Evolutionary conservation across 2,797 vertebrate genomes (phyloP).

Genomic region (Anguilla anguilla): DNA sequence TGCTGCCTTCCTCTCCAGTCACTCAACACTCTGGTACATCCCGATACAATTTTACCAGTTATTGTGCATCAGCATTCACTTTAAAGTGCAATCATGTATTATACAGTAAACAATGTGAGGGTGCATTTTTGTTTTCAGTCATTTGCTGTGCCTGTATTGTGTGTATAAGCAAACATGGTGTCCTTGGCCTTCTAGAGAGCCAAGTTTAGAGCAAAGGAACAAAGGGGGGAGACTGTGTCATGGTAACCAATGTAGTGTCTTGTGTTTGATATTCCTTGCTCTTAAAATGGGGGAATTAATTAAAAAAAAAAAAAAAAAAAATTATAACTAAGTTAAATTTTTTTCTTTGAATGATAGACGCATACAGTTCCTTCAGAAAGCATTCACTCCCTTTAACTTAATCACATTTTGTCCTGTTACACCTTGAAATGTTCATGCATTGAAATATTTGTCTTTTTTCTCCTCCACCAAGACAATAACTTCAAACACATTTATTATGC

Average conservation of each 20-base stretch:
- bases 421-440: not conserved
- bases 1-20: not conserved
- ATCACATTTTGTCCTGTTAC: slow-evolving; percentile 2
- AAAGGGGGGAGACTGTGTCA: not conserved
- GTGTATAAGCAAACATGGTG: not conserved
- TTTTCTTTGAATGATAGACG: not conserved
- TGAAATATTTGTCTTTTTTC: not conserved
- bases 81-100: slow-evolving; percentile 8
- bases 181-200: not conserved
- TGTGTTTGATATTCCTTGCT: not conserved
- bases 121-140: not conserved
- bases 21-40: not conserved
- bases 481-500: slow-evolving; percentile 1
- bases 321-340: not conserved
- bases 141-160: not conserved
- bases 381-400: not conserved
- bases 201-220: not conserved
- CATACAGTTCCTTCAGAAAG: not conserved
- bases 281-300: not conserved
- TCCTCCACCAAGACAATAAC: not conserved
- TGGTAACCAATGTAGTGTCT: not conserved
- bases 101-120: not conserved
- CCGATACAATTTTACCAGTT: not conserved
- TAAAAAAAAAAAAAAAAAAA: not conserved
- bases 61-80: not conserved